phyloP scores from a whole-genome alignment of 1,140 invertebrate species.

The Drosophila fuyamai region DNA sequence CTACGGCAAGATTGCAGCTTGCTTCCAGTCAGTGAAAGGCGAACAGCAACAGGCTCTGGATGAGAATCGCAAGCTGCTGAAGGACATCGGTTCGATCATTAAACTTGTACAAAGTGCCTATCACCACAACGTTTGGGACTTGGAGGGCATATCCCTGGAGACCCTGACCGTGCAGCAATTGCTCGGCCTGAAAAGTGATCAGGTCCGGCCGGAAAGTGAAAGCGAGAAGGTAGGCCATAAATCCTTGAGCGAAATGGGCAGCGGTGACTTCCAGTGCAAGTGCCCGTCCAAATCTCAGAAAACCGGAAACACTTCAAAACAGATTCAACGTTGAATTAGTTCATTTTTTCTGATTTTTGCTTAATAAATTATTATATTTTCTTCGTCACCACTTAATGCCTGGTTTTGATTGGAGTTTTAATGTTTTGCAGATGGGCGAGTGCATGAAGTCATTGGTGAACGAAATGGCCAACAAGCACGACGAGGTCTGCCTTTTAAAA shows the following conservation, averaged over 20 bases:
- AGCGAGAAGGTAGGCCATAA: slow-evolving; percentile 66
- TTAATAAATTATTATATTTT: slow-evolving; percentile 48
- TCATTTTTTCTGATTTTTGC: slow-evolving; percentile 4
- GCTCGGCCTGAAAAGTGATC: slow-evolving; percentile 28
- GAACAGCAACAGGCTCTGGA: slow-evolving; percentile 55
- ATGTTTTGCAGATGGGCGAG: slow-evolving; percentile 43
- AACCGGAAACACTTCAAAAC: background rate
- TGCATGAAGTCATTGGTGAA: slow-evolving; percentile 70
- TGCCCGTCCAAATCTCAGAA: background rate
- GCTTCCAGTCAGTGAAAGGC: slow-evolving; percentile 37
- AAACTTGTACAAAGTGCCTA: slow-evolving; percentile 61
- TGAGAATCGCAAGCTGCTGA: slow-evolving; percentile 60
- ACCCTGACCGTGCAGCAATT: slow-evolving; percentile 60
- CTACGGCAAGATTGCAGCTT: slow-evolving; percentile 44
- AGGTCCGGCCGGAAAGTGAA: slow-evolving; percentile 49
- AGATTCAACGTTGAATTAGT: background rate
- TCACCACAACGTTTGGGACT: slow-evolving; percentile 56
- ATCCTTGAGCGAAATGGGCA: background rate
- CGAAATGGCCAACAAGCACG: slow-evolving; percentile 78
- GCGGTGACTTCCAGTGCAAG: slow-evolving; percentile 4
- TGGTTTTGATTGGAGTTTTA: slow-evolving; percentile 14
- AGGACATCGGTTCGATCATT: slow-evolving; percentile 61
- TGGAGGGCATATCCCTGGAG: slow-evolving; percentile 47
- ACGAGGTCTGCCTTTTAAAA: slow-evolving; percentile 64
- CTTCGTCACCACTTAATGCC: background rate